Base-by-base conservation (phyloP, 2,888 invertebrate genomes). In the Junonia oenone region DNA sequence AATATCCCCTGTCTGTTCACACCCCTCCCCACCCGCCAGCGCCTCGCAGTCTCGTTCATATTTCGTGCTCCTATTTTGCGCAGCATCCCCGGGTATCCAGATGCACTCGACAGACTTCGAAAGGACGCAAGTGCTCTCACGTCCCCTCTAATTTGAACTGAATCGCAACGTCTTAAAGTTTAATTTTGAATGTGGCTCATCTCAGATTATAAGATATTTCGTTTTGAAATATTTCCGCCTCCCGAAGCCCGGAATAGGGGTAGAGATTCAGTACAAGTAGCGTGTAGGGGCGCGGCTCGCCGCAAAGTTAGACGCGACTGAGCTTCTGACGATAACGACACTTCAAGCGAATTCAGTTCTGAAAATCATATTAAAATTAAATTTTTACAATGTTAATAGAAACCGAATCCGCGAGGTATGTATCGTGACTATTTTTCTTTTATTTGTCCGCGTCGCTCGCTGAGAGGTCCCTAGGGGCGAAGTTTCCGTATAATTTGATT, bases 31-130 rank as follows among this genome's bases (percentile, higher is more conserved):
- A 75, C 79, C 82, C 80, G 81, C 81, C 82, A 83, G 89, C 90
- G 88, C 89, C 90, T 86, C 80, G 90, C 90, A 86, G 90, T 90
- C 91, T 90, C 90, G 89, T 89, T 86, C 85, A 91, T 87, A 89
- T 90, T 90, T 87, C 85, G 89, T 85, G 86, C 82, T 90, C 86
- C 89, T 87, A 89, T 89, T 88, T 87, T 89, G 90, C 91, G 91
- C 91, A 91, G 91, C 91, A 91, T 91, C 91, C 90, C 90, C 86
- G 89, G 89, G 87, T 84, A 80, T 81, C 78, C 76, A 83, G 86
- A 79, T 81, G 80, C 83, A 84, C 81, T 81, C 72, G 75, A 85
- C 82, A 91, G 91, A 89, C 89, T 80, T 80, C 75, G 70, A 68
- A 84, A 78, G 60, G 77, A 68, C 80, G 58, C 73, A 85, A 68